Base-by-base conservation (phyloP, 2,797 vertebrate species). In the Lepus oiostolus region DNA sequence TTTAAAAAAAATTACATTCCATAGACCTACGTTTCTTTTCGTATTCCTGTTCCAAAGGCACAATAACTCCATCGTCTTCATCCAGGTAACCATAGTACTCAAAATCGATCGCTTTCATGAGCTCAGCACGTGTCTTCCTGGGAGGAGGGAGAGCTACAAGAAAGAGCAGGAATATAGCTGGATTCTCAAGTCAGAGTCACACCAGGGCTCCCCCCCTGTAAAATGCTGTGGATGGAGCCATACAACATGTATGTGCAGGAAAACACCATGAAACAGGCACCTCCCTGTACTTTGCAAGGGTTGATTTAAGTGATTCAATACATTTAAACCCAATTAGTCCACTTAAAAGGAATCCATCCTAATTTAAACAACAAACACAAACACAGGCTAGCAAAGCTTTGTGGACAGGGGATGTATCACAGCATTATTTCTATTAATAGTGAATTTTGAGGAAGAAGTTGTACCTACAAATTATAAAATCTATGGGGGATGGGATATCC, bases 61-160 rank as follows among this genome's bases (percentile, higher is more conserved):
- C 99, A 72, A 99, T 98, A 4, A 99, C 99, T 0, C 99, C 99
- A 5, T 99, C 99, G 0, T 99, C 99, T 92, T 99, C 99, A 58
- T 99, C 99, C 72, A 99, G 98, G 98, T 99, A 99, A 12, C 99
- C 99, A 0, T 99, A 99, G 96, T 99, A 99, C 76, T 99, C 99
- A 0, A 99, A 99, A 26, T 99, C 99, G 0, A 99, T 99, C 0
- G 99, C 99, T 93, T 99, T 99, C 99, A 99, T 99, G 7, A 99
- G 99, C 96, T 99, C 99, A 1, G 97, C 99, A n/a, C 99, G 98
- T 0, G 99, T 99, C 96, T 99, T 99, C 93, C 99, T 98, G 74
- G 98, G 98, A 0, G 99, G 99, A 7, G 99, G 99, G n/a, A 99
- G 98, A 5, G 99, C 99, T 99, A 96, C 1, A 96, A 95, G 68